phyloP scores from a whole-genome alignment of 1,140 invertebrate genomes.

The Linepithema humile region DNA sequence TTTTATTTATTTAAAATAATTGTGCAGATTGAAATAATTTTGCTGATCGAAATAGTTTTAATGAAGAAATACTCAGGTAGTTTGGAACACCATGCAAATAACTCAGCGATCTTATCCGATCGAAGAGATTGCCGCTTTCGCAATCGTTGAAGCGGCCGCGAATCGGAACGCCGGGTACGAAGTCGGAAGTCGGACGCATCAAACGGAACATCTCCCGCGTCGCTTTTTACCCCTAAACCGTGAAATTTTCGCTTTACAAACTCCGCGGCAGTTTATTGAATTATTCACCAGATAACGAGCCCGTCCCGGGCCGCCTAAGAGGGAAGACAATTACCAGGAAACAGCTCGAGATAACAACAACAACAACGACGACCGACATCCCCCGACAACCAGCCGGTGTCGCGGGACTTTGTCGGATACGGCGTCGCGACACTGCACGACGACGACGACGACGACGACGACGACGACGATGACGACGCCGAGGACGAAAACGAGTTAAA shows the following conservation, averaged over 20 bases:
- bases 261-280: conserved; percentile 74
- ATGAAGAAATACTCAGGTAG: not conserved
- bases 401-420: conserved; percentile 68
- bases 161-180: not conserved
- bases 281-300: conserved; percentile 78
- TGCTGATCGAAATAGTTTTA: not conserved
- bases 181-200: conserved; percentile 19
- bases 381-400: conserved; percentile 58
- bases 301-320: conserved; percentile 63
- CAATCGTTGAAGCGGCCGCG: not conserved
- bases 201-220: conserved; percentile 55
- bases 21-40: not conserved
- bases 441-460: conserved; percentile 21
- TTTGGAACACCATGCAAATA: not conserved
- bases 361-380: conserved; percentile 66
- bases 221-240: conserved; percentile 72
- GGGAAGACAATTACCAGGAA: conserved; percentile 78
- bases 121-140: not conserved
- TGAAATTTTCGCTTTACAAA: conserved; percentile 74
- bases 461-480: conserved; percentile 36
- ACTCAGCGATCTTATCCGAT: conserved; percentile 14
- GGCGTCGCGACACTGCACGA: conserved; percentile 57
- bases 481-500: too few species aligned
- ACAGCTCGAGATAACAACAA: conserved; percentile 76
- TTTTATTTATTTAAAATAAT: not conserved